A percentile compares a stretch with the other conserved stretches of the same genome.
Conservation (phyloP, 2,888 invertebrate species). For the Candidula unifasciata region DNA sequence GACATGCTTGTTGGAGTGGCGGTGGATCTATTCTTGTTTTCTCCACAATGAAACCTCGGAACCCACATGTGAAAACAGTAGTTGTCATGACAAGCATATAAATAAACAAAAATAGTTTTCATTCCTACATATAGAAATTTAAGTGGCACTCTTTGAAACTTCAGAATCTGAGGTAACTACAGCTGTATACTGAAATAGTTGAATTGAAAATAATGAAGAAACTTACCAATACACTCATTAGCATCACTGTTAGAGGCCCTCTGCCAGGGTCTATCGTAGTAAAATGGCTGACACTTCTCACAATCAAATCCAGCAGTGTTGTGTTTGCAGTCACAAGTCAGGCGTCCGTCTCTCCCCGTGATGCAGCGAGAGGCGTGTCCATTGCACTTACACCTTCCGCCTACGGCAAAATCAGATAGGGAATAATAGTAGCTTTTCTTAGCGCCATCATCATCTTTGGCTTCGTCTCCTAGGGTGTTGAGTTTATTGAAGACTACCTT, state of each 20-base stretch:
- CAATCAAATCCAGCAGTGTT: conserved; percentile 99
- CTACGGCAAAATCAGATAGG: conserved; percentile 95
- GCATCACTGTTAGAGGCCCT: conserved; percentile 95
- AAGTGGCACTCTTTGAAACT: too few species aligned
- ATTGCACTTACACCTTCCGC: conserved; percentile 99
- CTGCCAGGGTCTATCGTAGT: conserved; percentile 99
- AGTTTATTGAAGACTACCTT: conserved; percentile 82
- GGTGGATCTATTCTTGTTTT: too few species aligned
- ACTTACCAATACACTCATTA: conserved; percentile 98
- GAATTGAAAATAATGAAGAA: neutral
- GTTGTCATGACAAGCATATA: too few species aligned
- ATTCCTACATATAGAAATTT: too few species aligned
- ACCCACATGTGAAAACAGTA: too few species aligned
- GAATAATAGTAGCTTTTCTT: conserved; percentile 80
- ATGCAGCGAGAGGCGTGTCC: conserved; percentile 95
- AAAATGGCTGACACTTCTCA: conserved; percentile 98
- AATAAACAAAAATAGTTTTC: too few species aligned
- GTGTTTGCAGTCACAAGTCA: conserved; percentile 97
- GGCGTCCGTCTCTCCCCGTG: conserved; percentile 78
- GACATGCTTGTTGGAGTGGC: too few species aligned
- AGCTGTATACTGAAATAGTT: neutral
- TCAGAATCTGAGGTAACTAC: too few species aligned
- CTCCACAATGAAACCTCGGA: too few species aligned
- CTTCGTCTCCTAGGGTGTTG: conserved; percentile 68
- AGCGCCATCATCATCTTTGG: conserved; percentile 66